Base-by-base conservation (phyloP, 2,113 vertebrate species). In the Anser brachyrhynchus region DNA sequence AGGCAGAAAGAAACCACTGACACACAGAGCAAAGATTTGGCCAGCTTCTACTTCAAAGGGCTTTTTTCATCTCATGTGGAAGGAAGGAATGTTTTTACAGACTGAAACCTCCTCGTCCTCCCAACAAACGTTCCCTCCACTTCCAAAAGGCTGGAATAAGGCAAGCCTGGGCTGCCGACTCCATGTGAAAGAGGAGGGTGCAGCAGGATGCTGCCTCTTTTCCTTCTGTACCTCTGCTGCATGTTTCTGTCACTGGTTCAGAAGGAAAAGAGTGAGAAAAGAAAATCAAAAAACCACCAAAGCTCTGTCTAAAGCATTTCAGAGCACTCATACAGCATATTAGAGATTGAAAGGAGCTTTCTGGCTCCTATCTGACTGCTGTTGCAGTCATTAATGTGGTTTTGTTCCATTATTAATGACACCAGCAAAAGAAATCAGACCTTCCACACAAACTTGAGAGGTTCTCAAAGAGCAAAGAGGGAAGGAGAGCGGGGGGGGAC, bases 71-170 rank as follows among this genome's bases (percentile, higher is more conserved):
- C 37, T 57, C 57, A 29, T 11, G 39, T 10, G 54, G 70, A 72
- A 18, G 4, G 35, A 54, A 92, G 16, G 17, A 66, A 70, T 49
- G 10, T 41, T 84, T 89, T 75, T 69, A 54, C 16, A 61, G 20
- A n/a, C 5, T 12, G 39, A 61, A n/a, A 71, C 18, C 26, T 31
- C 23, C n/a, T 29, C 31, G 20, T 13, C 62, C 37, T 81, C 41
- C 69, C 54, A 64, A 4, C 0, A 3, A 72, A 61, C 19, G 5
- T 13, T 70, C 9, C 65, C 88, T 61, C 70, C 82, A 29, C 58
- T 70, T 80, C 58, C n/a, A 62, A 65, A 93, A 98, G 95, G 97
- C 55, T 97, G 97, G 96, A 98, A 98, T 73, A 95, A 98, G 7
- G 96, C 94, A n/a, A 72, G 9, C 57, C 97, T 29, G 78, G 96